Conservation (phyloP, 2,797 vertebrate species). For the Tapera naevia region DNA sequence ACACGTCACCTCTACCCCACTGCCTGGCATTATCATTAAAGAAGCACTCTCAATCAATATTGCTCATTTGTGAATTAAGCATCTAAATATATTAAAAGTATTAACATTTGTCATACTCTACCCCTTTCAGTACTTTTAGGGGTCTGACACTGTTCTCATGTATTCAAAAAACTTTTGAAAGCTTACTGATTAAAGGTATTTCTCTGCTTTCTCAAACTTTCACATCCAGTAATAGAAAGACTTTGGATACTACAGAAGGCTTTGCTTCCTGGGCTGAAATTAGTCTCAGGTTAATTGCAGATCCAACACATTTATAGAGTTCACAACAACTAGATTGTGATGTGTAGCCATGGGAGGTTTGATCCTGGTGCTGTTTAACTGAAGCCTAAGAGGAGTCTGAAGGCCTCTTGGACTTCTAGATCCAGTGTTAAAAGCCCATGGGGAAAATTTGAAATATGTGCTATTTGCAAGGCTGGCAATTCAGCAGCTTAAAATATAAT, state of each 20-base stretch:
- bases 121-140: background rate
- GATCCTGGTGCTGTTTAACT: background rate
- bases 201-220: constrained; percentile 6
- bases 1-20: background rate
- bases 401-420: background rate
- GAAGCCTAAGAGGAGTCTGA: background rate
- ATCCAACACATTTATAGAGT: background rate
- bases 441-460: background rate
- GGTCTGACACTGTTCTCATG: background rate
- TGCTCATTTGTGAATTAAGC: constrained; percentile 1
- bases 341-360: background rate
- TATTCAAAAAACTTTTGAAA: constrained; percentile 14
- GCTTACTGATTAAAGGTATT: constrained; percentile 10
- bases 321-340: background rate
- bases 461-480: background rate
- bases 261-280: background rate
- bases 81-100: constrained; percentile 22
- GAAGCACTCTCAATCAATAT: constrained; percentile 26
- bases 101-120: background rate
- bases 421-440: background rate
- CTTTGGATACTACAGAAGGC: background rate
- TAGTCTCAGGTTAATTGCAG: background rate
- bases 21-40: constrained; percentile 29
- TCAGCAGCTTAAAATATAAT: background rate
- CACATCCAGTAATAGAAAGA: background rate